A percentile compares a stretch with the other conserved stretches of the same genome.
Conservation (phyloP, 1,140 invertebrate genomes). For the Popillia japonica region DNA sequence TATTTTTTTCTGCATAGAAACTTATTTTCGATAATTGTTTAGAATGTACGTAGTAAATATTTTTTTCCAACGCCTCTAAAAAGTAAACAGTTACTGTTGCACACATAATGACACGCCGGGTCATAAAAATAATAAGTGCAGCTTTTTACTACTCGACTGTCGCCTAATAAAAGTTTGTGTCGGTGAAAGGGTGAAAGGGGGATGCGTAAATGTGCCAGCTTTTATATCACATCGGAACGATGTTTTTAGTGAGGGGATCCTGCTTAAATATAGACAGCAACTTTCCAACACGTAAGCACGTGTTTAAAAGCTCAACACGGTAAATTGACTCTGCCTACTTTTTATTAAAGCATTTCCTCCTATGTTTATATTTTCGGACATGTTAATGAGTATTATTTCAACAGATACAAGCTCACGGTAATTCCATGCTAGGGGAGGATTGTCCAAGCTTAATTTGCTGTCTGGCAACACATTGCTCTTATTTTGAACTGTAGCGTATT, state of each 20-base stretch:
- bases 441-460: not conserved
- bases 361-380: constrained; percentile 28
- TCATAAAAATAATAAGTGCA: constrained; percentile 34
- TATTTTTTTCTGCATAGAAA: too few species aligned
- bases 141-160: constrained; percentile 6
- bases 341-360: constrained; percentile 24
- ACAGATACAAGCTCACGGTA: not conserved
- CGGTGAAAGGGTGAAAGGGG: not conserved
- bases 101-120: not conserved
- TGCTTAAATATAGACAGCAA: constrained; percentile 22
- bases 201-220: constrained; percentile 14
- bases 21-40: not conserved
- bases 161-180: constrained; percentile 29
- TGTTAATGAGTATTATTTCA: constrained; percentile 33
- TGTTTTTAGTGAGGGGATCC: not conserved
- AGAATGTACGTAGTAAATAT: not conserved
- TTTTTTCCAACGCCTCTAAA: not conserved
- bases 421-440: not conserved
- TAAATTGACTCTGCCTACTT: constrained; percentile 25
- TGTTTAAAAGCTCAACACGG: constrained; percentile 33
- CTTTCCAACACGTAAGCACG: not conserved
- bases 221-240: constrained; percentile 17
- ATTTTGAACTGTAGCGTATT: not conserved
- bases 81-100: not conserved
- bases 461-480: not conserved